Conservation (phyloP, 2,113 vertebrate species). For the rat (Rattus norvegicus) region DNA sequence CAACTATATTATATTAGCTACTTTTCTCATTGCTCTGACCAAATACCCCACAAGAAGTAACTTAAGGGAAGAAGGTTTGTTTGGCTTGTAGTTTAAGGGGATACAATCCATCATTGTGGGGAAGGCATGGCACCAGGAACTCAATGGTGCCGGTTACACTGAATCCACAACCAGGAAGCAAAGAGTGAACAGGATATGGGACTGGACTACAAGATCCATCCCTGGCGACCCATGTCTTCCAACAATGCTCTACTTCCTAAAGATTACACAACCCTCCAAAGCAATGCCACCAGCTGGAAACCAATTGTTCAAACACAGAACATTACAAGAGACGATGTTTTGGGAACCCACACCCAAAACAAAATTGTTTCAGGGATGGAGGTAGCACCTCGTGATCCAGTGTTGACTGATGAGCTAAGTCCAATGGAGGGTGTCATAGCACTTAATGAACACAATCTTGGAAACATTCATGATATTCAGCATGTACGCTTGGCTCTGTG, state of each 20-base stretch:
- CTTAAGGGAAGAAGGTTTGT: not conserved
- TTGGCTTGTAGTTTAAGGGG: not conserved
- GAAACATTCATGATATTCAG: not conserved
- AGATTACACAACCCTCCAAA: not conserved
- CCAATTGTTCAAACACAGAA: not conserved
- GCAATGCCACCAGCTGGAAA: not conserved
- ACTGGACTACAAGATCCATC: not conserved
- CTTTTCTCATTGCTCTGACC: not conserved
- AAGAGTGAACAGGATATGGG: not conserved
- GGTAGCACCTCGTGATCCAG: not conserved
- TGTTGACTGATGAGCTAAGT: not conserved
- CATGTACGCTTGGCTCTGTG: not conserved
- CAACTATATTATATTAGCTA: not conserved
- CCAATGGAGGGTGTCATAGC: not conserved
- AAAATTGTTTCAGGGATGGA: not conserved
- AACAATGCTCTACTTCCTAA: not conserved
- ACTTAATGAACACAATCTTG: not conserved
- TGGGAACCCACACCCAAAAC: not conserved
- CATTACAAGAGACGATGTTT: not conserved
- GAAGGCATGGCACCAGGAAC: not conserved
- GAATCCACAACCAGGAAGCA: not conserved
- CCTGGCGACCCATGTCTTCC: not conserved
- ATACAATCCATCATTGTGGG: not conserved
- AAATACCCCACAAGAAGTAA: not conserved
- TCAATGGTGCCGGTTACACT: not conserved